phyloP scores from a whole-genome alignment of 2,888 invertebrate genomes.

The Torymus auratus region DNA sequence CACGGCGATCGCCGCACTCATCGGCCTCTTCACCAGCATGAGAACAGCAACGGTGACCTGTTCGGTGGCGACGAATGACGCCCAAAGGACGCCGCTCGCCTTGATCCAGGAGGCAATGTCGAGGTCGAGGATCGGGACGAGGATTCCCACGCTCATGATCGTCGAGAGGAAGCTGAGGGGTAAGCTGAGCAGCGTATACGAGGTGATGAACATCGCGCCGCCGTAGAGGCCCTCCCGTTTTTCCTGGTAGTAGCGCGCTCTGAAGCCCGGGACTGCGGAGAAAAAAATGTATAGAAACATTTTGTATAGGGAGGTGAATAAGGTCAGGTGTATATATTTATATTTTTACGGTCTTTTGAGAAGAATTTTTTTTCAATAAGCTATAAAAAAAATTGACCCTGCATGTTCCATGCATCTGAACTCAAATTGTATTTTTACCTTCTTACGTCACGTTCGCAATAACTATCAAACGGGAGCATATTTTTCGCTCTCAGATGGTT shows the following conservation, averaged over 20 bases:
- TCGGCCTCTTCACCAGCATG: slow-evolving; percentile 87
- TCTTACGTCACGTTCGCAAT: too few relatives aligned
- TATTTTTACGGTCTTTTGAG: too few relatives aligned
- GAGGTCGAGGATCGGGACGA: slow-evolving; percentile 80
- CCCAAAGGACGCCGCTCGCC: slow-evolving; percentile 83
- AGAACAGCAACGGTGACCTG: slow-evolving; percentile 90
- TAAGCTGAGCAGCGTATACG: slow-evolving; percentile 88
- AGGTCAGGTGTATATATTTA: too few relatives aligned
- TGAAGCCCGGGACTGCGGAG: slow-evolving; percentile 84
- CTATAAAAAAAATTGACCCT: too few relatives aligned
- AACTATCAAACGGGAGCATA: not conserved
- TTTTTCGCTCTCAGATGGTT: not conserved
- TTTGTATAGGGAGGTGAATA: not conserved
- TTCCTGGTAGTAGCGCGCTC: slow-evolving; percentile 96
- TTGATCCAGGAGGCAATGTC: slow-evolving; percentile 70
- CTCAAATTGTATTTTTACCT: too few relatives aligned
- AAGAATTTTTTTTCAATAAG: too few relatives aligned
- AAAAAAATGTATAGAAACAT: not conserved
- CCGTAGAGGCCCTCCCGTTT: slow-evolving; percentile 92
- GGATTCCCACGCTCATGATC: slow-evolving; percentile 84
- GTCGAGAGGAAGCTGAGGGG: slow-evolving; percentile 89
- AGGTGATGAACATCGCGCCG: slow-evolving; percentile 88
- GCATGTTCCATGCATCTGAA: too few relatives aligned
- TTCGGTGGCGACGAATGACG: slow-evolving; percentile 90
- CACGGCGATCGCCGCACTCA: slow-evolving; percentile 87